Evolutionary conservation across 2,888 invertebrate species (phyloP).

Genomic region (Aleiodes leptofemur): DNA sequence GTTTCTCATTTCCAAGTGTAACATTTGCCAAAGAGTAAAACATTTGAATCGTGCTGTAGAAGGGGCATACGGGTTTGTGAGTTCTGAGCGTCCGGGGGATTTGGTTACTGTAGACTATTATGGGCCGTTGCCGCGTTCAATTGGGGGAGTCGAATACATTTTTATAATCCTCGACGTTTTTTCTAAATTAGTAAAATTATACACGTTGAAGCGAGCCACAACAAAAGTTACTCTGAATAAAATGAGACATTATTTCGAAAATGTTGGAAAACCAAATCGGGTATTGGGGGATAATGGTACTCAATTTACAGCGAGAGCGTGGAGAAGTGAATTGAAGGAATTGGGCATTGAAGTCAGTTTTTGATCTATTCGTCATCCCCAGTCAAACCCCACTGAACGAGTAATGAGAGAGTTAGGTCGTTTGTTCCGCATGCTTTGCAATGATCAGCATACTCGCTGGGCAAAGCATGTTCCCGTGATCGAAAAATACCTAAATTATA

Average conservation of each 20-base stretch:
- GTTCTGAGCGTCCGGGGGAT: constrained; percentile 16
- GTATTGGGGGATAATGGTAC: constrained; percentile 32
- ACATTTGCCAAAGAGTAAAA: constrained; percentile 35
- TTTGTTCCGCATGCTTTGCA: constrained; percentile 27
- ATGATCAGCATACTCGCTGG: constrained; percentile 12
- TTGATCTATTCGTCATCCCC: constrained; percentile 29
- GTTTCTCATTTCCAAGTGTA: background rate
- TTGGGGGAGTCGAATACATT: constrained; percentile 25
- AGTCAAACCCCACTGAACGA: constrained; percentile 39
- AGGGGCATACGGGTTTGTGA: constrained; percentile 19
- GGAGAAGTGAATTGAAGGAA: constrained; percentile 10
- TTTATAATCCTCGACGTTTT: constrained; percentile 38
- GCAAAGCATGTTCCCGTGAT: constrained; percentile 20
- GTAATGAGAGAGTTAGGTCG: constrained; percentile 35
- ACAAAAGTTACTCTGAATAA: background rate
- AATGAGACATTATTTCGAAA: constrained; percentile 10
- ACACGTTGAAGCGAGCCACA: constrained; percentile 28
- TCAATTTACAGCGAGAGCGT: constrained; percentile 30
- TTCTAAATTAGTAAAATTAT: constrained; percentile 29
- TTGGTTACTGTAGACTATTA: constrained; percentile 38
- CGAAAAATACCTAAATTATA: constrained; percentile 32
- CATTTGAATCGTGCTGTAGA: background rate
- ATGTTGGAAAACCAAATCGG: constrained; percentile 10
- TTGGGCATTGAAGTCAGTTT: constrained; percentile 5
- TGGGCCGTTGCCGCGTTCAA: constrained; percentile 30